These are phyloP conservation scores for Pyrocoelia pectoralis DNA, from an alignment of 2,888 invertebrate genomes.

Conservation along the genomic window DNA sequence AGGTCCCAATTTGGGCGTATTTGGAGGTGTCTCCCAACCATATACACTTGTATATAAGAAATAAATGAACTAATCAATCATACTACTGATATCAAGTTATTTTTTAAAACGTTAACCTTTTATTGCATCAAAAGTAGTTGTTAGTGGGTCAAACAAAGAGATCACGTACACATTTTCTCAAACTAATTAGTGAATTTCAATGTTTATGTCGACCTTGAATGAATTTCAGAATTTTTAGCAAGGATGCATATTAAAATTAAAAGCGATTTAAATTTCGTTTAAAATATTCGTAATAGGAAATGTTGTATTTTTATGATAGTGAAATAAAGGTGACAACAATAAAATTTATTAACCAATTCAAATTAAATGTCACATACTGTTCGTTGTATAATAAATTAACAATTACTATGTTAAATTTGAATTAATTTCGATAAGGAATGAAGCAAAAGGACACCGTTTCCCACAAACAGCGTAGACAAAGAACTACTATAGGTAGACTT, in stretches of 20 bases:
- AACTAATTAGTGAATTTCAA: not conserved
- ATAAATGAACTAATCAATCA: not conserved
- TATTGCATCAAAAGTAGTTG: too few species aligned
- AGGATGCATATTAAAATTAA: not conserved
- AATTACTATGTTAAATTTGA: not conserved
- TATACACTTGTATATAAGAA: too few species aligned
- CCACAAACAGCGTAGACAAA: constrained; percentile 27
- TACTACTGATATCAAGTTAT: not conserved
- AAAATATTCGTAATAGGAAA: not conserved
- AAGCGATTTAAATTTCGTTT: constrained; percentile 1
- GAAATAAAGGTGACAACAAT: not conserved
- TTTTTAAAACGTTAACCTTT: too few species aligned
- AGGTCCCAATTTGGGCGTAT: not conserved
- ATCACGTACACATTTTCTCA: not conserved
- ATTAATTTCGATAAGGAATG: not conserved
- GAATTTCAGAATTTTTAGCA: not conserved
- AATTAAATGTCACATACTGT: not conserved
- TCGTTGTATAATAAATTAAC: not conserved
- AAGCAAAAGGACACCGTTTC: constrained; percentile 12
- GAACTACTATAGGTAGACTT: constrained; percentile 18
- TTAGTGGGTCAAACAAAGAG: not conserved
- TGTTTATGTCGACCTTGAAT: not conserved
- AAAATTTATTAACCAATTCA: constrained; percentile 6
- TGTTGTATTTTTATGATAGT: not conserved
- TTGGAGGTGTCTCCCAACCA: too few species aligned